A percentile compares a stretch with the other conserved stretches of the same genome.
Conservation (phyloP, 2,888 invertebrate genomes). For the Elgonia sp. region DNA sequence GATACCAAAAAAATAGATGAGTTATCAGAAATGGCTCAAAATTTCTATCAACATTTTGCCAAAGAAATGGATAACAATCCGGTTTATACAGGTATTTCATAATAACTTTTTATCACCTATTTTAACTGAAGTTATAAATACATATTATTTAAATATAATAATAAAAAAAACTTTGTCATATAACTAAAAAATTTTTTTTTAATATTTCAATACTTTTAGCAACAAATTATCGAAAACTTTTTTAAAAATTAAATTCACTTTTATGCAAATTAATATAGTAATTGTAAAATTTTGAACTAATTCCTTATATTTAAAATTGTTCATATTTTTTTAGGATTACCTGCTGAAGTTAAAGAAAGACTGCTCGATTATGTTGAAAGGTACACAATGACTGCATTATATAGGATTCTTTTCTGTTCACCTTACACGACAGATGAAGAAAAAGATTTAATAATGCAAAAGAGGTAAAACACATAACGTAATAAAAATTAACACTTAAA, state of each 20-base stretch:
- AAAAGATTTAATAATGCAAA: slow-evolving; percentile 96
- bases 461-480: slow-evolving; percentile 86
- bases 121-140: no score
- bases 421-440: slow-evolving; percentile 96
- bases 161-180: not conserved
- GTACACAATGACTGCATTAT: slow-evolving; percentile 96
- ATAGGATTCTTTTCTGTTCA: slow-evolving; percentile 96
- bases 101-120: no score
- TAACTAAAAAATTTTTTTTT: no score
- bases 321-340: slow-evolving; percentile 84
- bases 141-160: not conserved
- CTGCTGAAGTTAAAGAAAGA: slow-evolving; percentile 92
- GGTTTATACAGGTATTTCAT: slow-evolving; percentile 89
- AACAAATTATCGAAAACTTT: no score
- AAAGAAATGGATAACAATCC: slow-evolving; percentile 91
- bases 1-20: slow-evolving; percentile 92
- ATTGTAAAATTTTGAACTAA: no score
- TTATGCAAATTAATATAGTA: no score
- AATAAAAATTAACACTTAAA: no score
- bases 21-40: slow-evolving; percentile 95
- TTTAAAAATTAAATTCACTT: no score
- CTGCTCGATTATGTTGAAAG: slow-evolving; percentile 97
- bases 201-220: no score
- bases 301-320: not conserved
- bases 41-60: slow-evolving; percentile 94